Base-by-base conservation (phyloP, 2,888 invertebrate genomes). In the Leistus spinibarbis region DNA sequence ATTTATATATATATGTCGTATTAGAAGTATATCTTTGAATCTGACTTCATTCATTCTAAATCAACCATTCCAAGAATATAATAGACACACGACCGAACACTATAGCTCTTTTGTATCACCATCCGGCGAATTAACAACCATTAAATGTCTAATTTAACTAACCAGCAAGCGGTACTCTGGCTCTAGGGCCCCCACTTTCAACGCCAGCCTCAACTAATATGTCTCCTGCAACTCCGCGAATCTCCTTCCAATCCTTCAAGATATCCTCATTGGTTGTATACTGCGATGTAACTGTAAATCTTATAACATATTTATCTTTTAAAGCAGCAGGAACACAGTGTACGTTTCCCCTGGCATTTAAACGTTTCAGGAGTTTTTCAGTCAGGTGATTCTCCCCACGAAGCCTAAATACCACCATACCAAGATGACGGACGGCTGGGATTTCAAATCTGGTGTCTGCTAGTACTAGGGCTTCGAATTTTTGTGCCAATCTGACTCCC, bases 311-410 rank as follows among this genome's bases (percentile, higher is more conserved):
- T 83, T 92, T 91, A 0, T 93, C 94, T 82, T 97, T 97, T 76
- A 98, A 89, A 74, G 95, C 93, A 0, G 98, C 97, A 0, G 98
- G 98, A 0, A 99, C 98, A 78, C 97, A 96, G 85, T 99, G 98
- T 5, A 98, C 89, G 79, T 92, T 91, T 5, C 97, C 98, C 0
- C 94, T 90, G 0, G 91, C 92, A 82, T 98, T 99, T 69, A 99
- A 85, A 0, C 92, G 90, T 84, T 97, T 97, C 71, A 98, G 87
- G 3, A 98, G 86, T 13, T 90, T 89, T 85, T 99, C 98, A 0
- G 98, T 98, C 63, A 96, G 87, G 0, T 93, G 91, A 82, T 97
- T 93, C 84, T 97, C 91, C 70, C 97, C 95, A 22, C 90, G 90
- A 4, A 98, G 88, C 27, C 98, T 91, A 84, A 98, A 97, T 0